A percentile compares a stretch with the other conserved stretches of the same genome.
These are phyloP conservation scores for Meteorus colon DNA, from an alignment of 2,888 invertebrate genomes.

Conservation along the genomic window DNA sequence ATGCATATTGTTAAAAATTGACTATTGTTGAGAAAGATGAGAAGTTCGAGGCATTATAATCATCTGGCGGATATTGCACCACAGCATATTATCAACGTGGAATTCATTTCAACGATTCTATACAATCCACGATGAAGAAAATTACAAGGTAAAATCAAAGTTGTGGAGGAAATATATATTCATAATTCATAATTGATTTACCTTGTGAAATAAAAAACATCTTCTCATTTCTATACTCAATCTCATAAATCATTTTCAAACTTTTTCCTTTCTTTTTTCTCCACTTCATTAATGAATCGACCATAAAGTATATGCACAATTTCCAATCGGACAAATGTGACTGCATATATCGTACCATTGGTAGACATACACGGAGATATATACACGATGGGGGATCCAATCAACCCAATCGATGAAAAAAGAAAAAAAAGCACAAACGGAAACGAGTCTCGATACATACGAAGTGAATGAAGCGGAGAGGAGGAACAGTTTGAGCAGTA, in stretches of 20 bases:
- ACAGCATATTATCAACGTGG: constrained; percentile 44
- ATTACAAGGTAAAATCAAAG: constrained; percentile 38
- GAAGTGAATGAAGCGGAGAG: background rate
- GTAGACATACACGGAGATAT: constrained; percentile 6
- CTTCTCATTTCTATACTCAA: background rate
- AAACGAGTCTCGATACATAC: background rate
- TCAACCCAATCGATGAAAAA: constrained; percentile 16
- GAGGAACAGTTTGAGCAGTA: constrained; percentile 3
- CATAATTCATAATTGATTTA: constrained; percentile 8
- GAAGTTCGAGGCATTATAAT: background rate
- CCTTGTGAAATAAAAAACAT: constrained; percentile 7
- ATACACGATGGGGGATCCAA: constrained; percentile 6
- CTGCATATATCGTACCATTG: background rate
- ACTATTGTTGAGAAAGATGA: background rate
- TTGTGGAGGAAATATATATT: constrained; percentile 15
- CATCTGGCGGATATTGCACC: background rate
- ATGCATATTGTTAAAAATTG: background rate
- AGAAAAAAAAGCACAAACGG: background rate
- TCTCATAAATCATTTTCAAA: background rate
- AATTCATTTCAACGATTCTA: constrained; percentile 40
- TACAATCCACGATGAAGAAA: constrained; percentile 39
- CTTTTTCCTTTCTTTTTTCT: background rate
- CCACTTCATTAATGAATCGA: background rate
- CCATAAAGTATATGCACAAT: background rate
- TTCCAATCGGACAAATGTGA: background rate